Base-by-base conservation (phyloP, 2,888 invertebrate genomes). In the Chymomyza procnemis region DNA sequence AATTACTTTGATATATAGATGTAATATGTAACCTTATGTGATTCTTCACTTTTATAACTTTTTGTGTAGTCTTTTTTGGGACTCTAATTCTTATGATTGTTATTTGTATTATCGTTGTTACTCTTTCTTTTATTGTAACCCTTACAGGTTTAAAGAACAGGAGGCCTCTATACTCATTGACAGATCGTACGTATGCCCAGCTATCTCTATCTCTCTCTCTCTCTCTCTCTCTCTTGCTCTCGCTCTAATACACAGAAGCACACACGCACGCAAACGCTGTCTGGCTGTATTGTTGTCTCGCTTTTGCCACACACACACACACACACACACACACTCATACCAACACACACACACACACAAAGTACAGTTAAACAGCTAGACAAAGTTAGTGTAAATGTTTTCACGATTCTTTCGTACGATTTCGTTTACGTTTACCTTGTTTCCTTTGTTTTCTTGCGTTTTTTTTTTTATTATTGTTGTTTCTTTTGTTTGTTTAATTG, bases 101-200 rank as follows among this genome's bases (percentile, higher is more conserved):
- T 81, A 79, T 73, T 71, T 64, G 82, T 85, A 72, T 85, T 81
- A 80, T 82, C 75, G 86, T 84, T 86, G 87, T 85, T 78, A 63
- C 21, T 54, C 21, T 75, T 78, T 73, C 26, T 71, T 83, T 81
- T 79, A 71, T 87, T 86, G 75, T 88, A 88, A 90, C 90, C 88
- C 88, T 90, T 90, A 88, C 91, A 91, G 91, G 89, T 91, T 91
- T 89, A 91, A 90, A 91, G 91, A 91, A 75, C 91, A 90, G 89
- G 91, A 91, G 85, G 90, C 91, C 85, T 89, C 91, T 86, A 89
- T 90, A 88, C 90, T 91, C 88, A 87, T 90, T 89, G 91, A 91
- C 78, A 88, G 91, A 91, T 91, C 91, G 91, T 91, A 91, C 89
- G 91, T 91, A 91, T 90, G 79, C 78, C 76, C 70, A 79, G 80